Percentiles rank a stretch among this genome's conserved stretches.
phyloP scores from a whole-genome alignment of 2,888 invertebrate species.

The Leptarthrus brevirostris region DNA sequence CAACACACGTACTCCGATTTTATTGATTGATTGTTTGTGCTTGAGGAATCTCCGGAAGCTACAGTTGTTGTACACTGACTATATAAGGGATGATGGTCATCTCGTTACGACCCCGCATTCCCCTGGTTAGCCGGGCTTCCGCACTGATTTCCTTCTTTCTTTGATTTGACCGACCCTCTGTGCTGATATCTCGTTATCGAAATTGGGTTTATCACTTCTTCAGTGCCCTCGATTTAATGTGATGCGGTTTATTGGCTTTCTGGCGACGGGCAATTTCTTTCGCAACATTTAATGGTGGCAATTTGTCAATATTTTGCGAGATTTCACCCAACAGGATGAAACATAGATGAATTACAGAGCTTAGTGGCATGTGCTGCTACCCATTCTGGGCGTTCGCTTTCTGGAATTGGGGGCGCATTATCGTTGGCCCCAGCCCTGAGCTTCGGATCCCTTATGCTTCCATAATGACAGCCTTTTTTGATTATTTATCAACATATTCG shows the following conservation, averaged over 20 bases:
- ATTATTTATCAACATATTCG: conserved; percentile 34
- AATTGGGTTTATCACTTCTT: conserved; percentile 52
- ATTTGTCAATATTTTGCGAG: conserved; percentile 56
- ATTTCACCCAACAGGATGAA: conserved; percentile 22
- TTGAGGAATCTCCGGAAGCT: conserved; percentile 14
- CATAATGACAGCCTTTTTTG: conserved; percentile 36
- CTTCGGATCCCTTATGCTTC: conserved; percentile 16
- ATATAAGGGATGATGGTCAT: conserved; percentile 34
- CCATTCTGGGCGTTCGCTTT: background rate
- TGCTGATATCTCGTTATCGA: conserved; percentile 56
- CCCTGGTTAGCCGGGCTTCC: background rate
- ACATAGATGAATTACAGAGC: conserved; percentile 7
- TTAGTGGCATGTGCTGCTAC: background rate
- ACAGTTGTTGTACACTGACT: background rate
- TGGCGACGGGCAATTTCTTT: conserved; percentile 49
- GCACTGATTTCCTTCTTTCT: conserved; percentile 7
- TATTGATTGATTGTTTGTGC: conserved; percentile 45
- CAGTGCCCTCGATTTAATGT: conserved; percentile 55
- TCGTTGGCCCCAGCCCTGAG: background rate
- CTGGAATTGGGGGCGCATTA: background rate
- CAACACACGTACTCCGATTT: conserved; percentile 35
- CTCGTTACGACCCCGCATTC: background rate
- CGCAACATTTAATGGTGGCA: conserved; percentile 55
- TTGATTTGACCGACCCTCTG: conserved; percentile 52
- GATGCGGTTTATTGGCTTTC: conserved; percentile 57